Percentiles rank a stretch among this genome's conserved stretches.
Conservation (phyloP, 2,888 invertebrate genomes). For the Tillus elongatus region DNA sequence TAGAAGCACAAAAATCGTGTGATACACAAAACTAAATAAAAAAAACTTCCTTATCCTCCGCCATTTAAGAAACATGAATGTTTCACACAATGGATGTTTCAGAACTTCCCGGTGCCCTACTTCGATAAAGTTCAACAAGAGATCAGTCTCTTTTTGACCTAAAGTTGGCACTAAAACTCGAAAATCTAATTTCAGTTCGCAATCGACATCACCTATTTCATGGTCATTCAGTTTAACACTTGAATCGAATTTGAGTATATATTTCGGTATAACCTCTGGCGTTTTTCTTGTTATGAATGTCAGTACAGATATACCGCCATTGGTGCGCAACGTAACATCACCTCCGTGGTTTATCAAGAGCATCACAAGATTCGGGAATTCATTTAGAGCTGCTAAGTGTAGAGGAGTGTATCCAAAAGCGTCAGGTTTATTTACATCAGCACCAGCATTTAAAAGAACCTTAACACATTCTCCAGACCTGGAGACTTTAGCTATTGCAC, state of each 20-base stretch:
- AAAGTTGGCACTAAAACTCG: constrained; percentile 53
- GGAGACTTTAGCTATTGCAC: constrained; percentile 70
- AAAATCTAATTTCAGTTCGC: constrained; percentile 65
- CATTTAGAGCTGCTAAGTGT: constrained; percentile 75
- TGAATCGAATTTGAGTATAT: constrained; percentile 54
- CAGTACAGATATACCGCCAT: constrained; percentile 70
- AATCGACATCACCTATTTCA: constrained; percentile 78
- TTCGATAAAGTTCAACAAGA: constrained; percentile 64
- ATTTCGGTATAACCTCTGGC: constrained; percentile 67
- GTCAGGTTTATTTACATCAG: constrained; percentile 67
- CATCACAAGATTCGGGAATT: constrained; percentile 67
- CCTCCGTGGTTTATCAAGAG: constrained; percentile 68
- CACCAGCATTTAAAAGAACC: constrained; percentile 55
- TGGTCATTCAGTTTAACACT: constrained; percentile 73
- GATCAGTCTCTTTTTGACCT: constrained; percentile 62
- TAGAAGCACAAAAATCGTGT: constrained; percentile 63
- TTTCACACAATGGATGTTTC: constrained; percentile 77
- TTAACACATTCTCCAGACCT: constrained; percentile 62
- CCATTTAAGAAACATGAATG: constrained; percentile 79
- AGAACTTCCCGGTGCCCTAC: constrained; percentile 70
- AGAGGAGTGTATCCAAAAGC: constrained; percentile 76
- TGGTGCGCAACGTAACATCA: constrained; percentile 71
- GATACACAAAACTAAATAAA: constrained; percentile 66
- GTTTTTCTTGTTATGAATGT: constrained; percentile 77
- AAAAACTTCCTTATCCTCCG: constrained; percentile 73